Evolutionary conservation across 1,140 invertebrate species (phyloP), one percentile per base, ranked within the genome.

Genomic region (Sitobion miscanthi): DNA sequence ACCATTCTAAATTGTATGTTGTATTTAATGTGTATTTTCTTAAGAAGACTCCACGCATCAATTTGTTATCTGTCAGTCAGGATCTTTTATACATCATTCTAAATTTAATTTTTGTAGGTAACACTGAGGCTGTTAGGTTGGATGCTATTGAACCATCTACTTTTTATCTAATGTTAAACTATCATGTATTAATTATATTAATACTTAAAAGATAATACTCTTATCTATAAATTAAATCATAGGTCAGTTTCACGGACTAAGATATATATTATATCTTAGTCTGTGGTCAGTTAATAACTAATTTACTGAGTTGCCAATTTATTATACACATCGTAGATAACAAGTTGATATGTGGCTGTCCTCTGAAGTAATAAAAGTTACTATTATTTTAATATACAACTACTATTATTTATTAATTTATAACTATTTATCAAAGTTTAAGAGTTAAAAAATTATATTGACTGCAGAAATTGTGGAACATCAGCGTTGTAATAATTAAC

Each of bases 1-100:
- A 54, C 49, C n/a, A 88, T 88, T 49, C 87, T 88, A 88, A 88
- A 88, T 20, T 54, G 35, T 88, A 88, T 88, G n/a, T 88, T 88
- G 35, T 42, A 21, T 38, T 21, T 21, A 30, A 52, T 88, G 4
- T 54, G 21, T 49, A 35, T 88, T 88, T 47, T 17, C 5, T 87
- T 87, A 45, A 49, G 47, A 87, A 25, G 35, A 35, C 62, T n/a
- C n/a, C 11, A n/a, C 30, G 17, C 14, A 6, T 77, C 7, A 14
- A n/a, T 77, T n/a, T 77, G 30, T n/a, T 77, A 77, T 77, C 62
- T n/a, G 30, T 77, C 11, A 77, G 30, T 77, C 11, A 77, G n/a
- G n/a, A 77, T n/a, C n/a, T n/a, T n/a, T n/a, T 77, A n/a, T 77
- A 35, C 4, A 77, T n/a, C 30, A 17, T n/a, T 3, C 4, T 69